Evolutionary conservation across 2,797 vertebrate species (phyloP).

Genomic region (Danionella dracula): DNA sequence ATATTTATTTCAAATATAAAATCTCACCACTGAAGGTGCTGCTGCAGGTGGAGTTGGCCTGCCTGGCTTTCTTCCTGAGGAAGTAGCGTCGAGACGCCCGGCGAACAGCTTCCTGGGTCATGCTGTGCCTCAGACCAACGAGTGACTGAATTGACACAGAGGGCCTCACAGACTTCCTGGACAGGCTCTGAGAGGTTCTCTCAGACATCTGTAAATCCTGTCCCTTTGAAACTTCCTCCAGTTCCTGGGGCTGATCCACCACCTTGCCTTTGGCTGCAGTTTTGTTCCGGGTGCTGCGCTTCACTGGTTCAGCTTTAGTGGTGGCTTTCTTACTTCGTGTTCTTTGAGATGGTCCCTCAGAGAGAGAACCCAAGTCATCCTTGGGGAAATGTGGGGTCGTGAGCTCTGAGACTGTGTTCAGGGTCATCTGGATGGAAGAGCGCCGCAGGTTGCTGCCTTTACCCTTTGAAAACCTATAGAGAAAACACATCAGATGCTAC

Average conservation of each 20-base stretch:
- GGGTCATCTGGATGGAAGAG: conserved; percentile 56
- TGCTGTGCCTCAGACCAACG: conserved; percentile 65
- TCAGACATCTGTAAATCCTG: background rate
- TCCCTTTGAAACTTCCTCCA: background rate
- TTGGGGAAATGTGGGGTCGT: background rate
- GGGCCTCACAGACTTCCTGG: conserved; percentile 49
- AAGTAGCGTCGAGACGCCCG: conserved; percentile 63
- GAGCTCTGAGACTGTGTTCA: conserved; percentile 62
- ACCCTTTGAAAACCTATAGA: conserved; percentile 67
- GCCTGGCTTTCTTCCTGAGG: conserved; percentile 59
- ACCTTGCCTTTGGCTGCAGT: conserved; percentile 13
- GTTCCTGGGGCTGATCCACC: background rate
- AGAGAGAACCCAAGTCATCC: conserved; percentile 35
- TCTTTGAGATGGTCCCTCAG: conserved; percentile 53
- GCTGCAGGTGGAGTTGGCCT: conserved; percentile 56
- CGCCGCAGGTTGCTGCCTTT: conserved; percentile 70
- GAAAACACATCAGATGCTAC: too few relatives aligned
- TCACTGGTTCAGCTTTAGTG: conserved; percentile 34
- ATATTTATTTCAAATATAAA: too few relatives aligned
- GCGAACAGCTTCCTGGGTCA: conserved; percentile 64
- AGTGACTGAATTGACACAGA: conserved; percentile 69
- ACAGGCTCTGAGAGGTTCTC: conserved; percentile 18
- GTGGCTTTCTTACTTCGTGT: conserved; percentile 63
- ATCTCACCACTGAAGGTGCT: conserved; percentile 69
- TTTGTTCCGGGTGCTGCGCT: conserved; percentile 42